A percentile compares a stretch with the other conserved stretches of the same genome.
These are phyloP conservation scores for Morpho achilles DNA, from an alignment of 2,888 invertebrate genomes.

Conservation along the genomic window DNA sequence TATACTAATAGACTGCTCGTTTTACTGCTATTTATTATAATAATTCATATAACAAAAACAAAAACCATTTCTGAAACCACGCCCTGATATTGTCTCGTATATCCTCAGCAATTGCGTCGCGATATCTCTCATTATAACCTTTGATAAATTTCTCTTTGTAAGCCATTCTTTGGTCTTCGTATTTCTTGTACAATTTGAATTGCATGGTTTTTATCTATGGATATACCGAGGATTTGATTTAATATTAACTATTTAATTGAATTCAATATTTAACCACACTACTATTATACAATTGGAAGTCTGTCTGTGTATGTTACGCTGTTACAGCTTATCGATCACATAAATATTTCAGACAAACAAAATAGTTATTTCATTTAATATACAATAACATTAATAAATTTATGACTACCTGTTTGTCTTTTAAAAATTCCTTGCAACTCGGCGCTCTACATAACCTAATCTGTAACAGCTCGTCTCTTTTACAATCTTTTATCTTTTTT, in stretches of 20 bases:
- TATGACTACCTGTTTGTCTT: constrained; percentile 37
- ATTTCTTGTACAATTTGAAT: constrained; percentile 19
- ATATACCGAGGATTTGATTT: neutral
- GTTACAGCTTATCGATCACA: too few species aligned
- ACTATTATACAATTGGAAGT: too few species aligned
- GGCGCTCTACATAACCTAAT: constrained; percentile 35
- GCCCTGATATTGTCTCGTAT: constrained; percentile 46
- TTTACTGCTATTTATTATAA: too few species aligned
- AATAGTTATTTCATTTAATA: neutral
- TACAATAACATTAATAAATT: neutral
- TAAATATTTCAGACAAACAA: too few species aligned
- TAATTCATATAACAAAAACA: too few species aligned
- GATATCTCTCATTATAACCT: constrained; percentile 34
- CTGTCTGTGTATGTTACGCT: too few species aligned
- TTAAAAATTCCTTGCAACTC: constrained; percentile 23
- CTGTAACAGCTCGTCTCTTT: constrained; percentile 44
- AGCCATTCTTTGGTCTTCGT: constrained; percentile 37
- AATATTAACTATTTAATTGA: too few species aligned
- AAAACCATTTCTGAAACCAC: constrained; percentile 59
- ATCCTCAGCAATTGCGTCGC: constrained; percentile 43
- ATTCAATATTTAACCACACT: neutral
- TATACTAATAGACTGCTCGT: too few species aligned
- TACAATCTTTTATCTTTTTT: constrained; percentile 37
- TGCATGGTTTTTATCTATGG: neutral
- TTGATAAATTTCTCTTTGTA: constrained; percentile 37